These are phyloP conservation scores for Okamejei kenojei DNA, from an alignment of 2,797 vertebrate species.

Conservation along the genomic window DNA sequence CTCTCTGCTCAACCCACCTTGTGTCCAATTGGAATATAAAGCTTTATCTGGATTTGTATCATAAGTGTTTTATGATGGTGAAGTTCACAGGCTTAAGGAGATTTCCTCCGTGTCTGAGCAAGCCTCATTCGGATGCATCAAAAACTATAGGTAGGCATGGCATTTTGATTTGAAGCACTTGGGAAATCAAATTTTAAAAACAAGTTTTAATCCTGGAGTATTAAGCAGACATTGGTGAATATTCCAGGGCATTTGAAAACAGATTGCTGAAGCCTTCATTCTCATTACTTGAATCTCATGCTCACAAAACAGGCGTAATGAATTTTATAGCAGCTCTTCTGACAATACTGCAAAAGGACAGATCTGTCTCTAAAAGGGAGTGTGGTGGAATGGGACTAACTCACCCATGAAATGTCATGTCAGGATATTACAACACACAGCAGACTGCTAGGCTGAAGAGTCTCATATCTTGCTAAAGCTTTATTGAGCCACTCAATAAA, in stretches of 20 bases:
- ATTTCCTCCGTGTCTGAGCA: neutral
- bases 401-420: neutral
- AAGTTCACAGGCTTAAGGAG: neutral
- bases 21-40: neutral
- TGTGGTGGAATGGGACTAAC: neutral
- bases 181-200: neutral
- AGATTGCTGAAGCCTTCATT: neutral
- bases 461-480: neutral
- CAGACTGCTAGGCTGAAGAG: neutral
- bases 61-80: neutral
- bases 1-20: neutral
- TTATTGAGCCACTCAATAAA: neutral
- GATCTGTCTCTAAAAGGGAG: neutral
- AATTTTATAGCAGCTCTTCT: neutral
- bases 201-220: neutral
- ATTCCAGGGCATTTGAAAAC: neutral
- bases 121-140: neutral
- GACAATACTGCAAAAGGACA: neutral
- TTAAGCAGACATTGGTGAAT: neutral
- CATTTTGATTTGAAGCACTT: neutral
- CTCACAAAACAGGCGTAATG: neutral
- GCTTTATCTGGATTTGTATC: neutral
- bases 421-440: neutral
- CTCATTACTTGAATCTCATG: neutral
- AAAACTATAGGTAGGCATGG: neutral